Base-by-base conservation (phyloP, 2,113 vertebrate genomes). In the Diphyllodes magnificus region DNA sequence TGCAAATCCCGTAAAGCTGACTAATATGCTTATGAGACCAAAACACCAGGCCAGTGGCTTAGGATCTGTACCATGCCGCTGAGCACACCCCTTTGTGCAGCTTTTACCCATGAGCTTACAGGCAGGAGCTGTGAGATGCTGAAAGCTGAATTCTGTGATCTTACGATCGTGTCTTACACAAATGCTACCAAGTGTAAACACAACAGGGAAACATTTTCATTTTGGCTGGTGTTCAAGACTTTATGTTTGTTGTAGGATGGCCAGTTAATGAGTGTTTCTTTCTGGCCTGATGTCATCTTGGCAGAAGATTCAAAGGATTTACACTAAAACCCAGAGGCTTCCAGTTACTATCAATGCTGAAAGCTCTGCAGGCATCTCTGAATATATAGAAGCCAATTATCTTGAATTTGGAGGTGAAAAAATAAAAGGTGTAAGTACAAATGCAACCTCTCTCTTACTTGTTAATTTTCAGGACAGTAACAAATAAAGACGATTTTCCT, bases 11-110 rank as follows among this genome's bases (percentile, higher is more conserved):
- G 51, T 96, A 90, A 95, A 92, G 42, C 70, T 91, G 50, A 68
- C 56, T 94, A 94, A 95, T 96, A 86, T 95, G 72, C 88, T 97
- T 93, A 92, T 86, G 78, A 88, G 69, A 91, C 50, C 75, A 88
- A 95, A 91, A 93, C 88, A 94, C 69, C 45, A 61, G 66, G 42
- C 45, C 72, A 69, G 33, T 73, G 50, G 82, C 90, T 95, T 90
- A 78, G 51, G 68, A 70, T 83, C 42, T 90, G 86, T 42, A 61
- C 39, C 28, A 8, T 53, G 72, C 45, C 80, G 72, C 80, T 88
- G 76, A 86, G 35, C 14, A 45, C 28, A 42, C 8, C 24, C 42
- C 16, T 90, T 70, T 54, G 44, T 73, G 85, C 71, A 60, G 50
- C 61, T 94, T 91, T 64, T 53, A 25, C 78, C 86, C 40, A 53